These are phyloP conservation scores for Neosilurus mollespiculum DNA, from an alignment of 2,797 vertebrate species.

Conservation along the genomic window DNA sequence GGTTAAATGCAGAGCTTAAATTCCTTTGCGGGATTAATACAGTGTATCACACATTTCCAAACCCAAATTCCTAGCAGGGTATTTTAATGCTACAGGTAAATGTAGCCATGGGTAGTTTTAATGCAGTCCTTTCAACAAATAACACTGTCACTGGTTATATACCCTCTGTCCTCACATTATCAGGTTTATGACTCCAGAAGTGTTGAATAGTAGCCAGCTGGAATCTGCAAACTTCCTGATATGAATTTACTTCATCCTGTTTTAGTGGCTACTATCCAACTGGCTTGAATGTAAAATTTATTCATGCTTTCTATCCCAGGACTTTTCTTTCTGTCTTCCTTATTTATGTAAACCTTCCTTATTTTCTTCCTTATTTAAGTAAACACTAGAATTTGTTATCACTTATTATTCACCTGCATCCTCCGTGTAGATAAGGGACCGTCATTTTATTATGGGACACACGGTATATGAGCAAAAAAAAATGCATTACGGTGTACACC, in stretches of 20 bases:
- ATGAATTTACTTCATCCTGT: constrained; percentile 28
- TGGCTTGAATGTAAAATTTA: neutral
- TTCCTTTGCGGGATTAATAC: no score
- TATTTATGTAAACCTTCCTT: neutral
- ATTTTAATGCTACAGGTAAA: neutral
- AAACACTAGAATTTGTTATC: neutral
- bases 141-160: neutral
- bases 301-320: neutral
- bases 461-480: neutral
- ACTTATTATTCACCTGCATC: neutral
- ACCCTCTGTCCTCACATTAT: neutral
- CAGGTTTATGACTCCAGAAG: constrained; percentile 20
- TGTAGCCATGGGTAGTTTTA: neutral
- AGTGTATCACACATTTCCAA: neutral
- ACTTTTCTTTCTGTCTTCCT: neutral
- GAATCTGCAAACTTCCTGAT: constrained; percentile 27
- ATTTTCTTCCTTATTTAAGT: no score
- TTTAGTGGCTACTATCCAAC: neutral
- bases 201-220: constrained; percentile 37
- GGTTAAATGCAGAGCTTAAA: no score
- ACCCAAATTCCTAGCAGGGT: neutral
- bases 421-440: no score
- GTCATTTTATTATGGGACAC: neutral
- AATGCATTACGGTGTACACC: neutral
- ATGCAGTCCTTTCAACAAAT: neutral